Conservation (phyloP, 2,113 vertebrate species). For the human region DNA sequence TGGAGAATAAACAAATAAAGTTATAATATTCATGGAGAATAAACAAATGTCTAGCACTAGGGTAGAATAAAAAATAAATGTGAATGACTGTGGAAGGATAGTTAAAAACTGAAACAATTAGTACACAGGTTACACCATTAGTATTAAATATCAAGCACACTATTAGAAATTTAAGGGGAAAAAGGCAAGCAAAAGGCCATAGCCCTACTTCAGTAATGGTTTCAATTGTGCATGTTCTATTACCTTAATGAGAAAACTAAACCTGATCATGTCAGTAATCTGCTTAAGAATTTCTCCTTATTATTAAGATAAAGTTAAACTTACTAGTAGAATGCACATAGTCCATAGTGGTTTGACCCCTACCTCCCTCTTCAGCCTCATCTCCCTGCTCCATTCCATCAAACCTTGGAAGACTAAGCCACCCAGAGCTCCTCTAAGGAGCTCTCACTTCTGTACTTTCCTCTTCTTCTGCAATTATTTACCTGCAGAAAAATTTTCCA, state of each 20-base stretch:
- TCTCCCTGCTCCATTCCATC: background rate
- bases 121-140: background rate
- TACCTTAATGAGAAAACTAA: background rate
- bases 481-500: background rate
- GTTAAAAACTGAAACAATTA: background rate
- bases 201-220: background rate
- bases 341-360: background rate
- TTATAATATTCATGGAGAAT: background rate
- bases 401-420: background rate
- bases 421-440: background rate
- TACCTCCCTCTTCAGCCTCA: background rate
- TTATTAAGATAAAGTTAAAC: background rate
- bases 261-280: background rate
- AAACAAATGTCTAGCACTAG: background rate
- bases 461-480: background rate
- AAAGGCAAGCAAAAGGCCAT: background rate
- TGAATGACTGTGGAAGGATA: background rate
- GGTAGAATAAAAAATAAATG: background rate
- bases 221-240: background rate
- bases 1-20: background rate
- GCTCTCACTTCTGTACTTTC: background rate
- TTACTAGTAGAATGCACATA: background rate
- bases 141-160: background rate
- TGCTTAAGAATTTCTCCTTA: background rate
- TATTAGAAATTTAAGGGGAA: background rate